These are phyloP conservation scores for Amyelois transitella DNA, from an alignment of 1,140 invertebrate species.

Conservation along the genomic window DNA sequence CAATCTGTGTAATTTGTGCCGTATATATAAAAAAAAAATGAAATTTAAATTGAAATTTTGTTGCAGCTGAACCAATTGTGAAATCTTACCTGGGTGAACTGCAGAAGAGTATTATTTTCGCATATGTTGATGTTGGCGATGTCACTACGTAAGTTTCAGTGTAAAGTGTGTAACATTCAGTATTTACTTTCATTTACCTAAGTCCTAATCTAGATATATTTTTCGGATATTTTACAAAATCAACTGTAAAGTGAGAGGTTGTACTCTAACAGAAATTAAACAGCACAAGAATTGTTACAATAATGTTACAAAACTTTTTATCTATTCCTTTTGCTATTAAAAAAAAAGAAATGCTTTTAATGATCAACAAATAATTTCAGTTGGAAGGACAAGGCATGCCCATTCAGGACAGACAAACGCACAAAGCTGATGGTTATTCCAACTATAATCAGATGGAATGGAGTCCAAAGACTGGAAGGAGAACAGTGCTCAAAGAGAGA, in stretches of 20 bases:
- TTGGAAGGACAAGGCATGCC: slow-evolving; percentile 84
- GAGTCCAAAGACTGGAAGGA: slow-evolving; percentile 82
- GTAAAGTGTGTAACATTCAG: neutral
- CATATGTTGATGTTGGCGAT: slow-evolving; percentile 83
- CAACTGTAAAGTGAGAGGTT: no score
- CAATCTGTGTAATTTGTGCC: no score
- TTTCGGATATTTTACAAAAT: no score
- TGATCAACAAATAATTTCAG: slow-evolving; percentile 66
- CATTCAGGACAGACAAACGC: slow-evolving; percentile 81
- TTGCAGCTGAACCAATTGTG: slow-evolving; percentile 76
- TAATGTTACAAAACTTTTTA: no score
- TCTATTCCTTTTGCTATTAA: no score
- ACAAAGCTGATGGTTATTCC: slow-evolving; percentile 82
- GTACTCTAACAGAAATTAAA: no score
- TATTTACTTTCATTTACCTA: no score
- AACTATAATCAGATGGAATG: slow-evolving; percentile 82
- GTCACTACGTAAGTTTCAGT: slow-evolving; percentile 75
- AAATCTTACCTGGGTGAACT: slow-evolving; percentile 76
- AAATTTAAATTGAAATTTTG: slow-evolving; percentile 7
- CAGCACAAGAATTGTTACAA: no score
- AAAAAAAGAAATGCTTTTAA: no score
- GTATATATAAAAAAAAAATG: no score
- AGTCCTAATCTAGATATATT: no score
- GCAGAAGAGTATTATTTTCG: slow-evolving; percentile 76
- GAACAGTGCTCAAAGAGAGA: slow-evolving; percentile 80